phyloP scores from a whole-genome alignment of 2,888 invertebrate genomes.

The Yponomeuta plumbellus region DNA sequence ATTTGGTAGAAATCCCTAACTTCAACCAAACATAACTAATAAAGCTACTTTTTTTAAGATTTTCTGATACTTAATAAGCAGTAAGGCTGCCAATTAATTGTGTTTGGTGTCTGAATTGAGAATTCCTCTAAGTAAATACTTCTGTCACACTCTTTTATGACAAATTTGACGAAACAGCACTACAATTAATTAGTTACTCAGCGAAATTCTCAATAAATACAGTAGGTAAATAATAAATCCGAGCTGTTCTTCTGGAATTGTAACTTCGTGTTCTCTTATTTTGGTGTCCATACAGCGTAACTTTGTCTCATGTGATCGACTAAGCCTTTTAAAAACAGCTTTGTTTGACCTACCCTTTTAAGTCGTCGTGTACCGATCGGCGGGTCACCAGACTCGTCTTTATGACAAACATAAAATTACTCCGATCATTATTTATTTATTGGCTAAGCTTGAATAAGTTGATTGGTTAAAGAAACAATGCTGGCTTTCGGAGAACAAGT shows the following conservation, averaged over 20 bases:
- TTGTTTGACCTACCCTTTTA: not conserved
- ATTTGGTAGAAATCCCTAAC: too few species aligned
- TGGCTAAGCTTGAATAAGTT: not conserved
- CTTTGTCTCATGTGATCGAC: not conserved
- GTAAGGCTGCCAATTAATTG: too few species aligned
- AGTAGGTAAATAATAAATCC: not conserved
- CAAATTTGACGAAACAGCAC: too few species aligned
- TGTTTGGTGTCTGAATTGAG: too few species aligned
- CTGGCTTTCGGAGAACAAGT: not conserved
- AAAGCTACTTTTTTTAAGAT: too few species aligned
- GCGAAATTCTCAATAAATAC: too few species aligned
- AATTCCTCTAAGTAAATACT: too few species aligned
- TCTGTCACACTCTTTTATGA: too few species aligned
- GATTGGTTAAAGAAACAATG: not conserved
- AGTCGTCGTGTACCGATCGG: not conserved
- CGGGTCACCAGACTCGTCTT: not conserved
- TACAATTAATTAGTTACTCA: too few species aligned
- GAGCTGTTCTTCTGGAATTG: not conserved
- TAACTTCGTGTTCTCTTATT: too few species aligned
- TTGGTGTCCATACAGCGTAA: constrained; percentile 3
- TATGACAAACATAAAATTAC: not conserved
- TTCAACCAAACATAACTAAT: too few species aligned
- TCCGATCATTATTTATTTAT: constrained; percentile 3
- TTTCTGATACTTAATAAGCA: too few species aligned
- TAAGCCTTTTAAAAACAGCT: not conserved